Evolutionary conservation across 1,140 invertebrate genomes (phyloP), one percentile per base, ranked within the genome.

Genomic region (Melanaphis sacchari): DNA sequence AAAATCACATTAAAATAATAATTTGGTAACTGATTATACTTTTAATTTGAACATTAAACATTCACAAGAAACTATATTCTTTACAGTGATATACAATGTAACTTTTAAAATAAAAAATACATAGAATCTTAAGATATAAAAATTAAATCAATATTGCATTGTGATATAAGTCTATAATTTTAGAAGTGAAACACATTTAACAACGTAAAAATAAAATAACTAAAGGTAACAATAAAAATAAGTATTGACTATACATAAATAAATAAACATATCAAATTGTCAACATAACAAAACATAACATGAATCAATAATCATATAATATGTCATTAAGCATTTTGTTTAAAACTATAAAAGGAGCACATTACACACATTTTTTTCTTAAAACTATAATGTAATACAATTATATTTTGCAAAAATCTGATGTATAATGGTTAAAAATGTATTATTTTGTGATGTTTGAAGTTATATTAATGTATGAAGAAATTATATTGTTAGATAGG

Each of bases 171-270:
- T 5, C 46, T 90, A 90, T 54, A 90, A 54, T 54, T 89, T 89
- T 59, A 54, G 26, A 90, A 84, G 38, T 84, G 82, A 41, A 90
- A 90, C 38, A 54, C 38, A 90, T 90, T 90, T 40, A 90, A 54
- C 24, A 59, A 90, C 89, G 21, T 59, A 90, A n/a, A 59, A 41
- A 90, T 90, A 59, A 90, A 38, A 90, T 40, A 90, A 90, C 49
- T 90, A 40, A 9, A 26, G 87, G 87, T 59, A 59, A 59, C 52
- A 59, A 89, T 89, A 89, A 40, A 90, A 90, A 90, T 90, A 90
- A 38, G 2, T 90, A 24, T 41, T 15, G 24, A 18, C 52, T 59
- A 90, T 66, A 94, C 40, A 91, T 90, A 59, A 31, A 90, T 22
- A 59, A 41, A 90, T 41, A 90, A 59, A 52, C 46, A 46, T 11